phyloP scores from a whole-genome alignment of 2,113 vertebrate genomes.

The Zapornia atra region DNA sequence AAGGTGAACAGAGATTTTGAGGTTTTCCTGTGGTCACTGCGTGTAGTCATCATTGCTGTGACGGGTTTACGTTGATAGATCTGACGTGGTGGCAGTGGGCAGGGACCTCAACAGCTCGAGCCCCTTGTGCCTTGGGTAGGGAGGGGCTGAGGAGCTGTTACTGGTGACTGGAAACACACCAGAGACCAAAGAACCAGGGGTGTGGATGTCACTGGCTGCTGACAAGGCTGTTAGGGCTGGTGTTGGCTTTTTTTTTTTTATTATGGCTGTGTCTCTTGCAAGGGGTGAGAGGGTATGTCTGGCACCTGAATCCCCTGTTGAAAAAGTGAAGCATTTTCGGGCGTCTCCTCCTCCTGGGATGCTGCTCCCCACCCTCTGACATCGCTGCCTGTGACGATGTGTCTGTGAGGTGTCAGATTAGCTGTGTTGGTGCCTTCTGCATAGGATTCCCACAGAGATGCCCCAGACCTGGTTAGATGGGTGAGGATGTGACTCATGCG shows the following conservation, averaged over 20 bases:
- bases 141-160: neutral
- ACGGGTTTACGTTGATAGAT: neutral
- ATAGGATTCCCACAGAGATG: neutral
- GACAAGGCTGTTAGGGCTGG: neutral
- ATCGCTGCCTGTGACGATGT: neutral
- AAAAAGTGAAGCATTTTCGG: neutral
- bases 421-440: neutral
- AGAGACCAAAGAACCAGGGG: neutral
- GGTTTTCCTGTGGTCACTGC: conserved; percentile 62
- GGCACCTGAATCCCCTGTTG: neutral
- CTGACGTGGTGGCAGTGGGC: neutral
- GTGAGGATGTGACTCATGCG: accelerated
- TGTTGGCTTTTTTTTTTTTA: neutral
- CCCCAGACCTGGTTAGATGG: neutral
- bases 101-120: neutral
- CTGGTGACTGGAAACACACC: neutral
- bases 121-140: neutral
- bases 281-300: neutral
- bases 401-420: neutral
- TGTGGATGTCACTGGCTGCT: neutral
- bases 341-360: neutral
- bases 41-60: neutral
- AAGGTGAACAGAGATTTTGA: conserved; percentile 27
- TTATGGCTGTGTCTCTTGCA: neutral
- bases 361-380: accelerated